Evolutionary conservation across 2,797 vertebrate genomes (phyloP), one percentile per base, ranked within the genome.

Genomic region (Nyctalus aviator): DNA sequence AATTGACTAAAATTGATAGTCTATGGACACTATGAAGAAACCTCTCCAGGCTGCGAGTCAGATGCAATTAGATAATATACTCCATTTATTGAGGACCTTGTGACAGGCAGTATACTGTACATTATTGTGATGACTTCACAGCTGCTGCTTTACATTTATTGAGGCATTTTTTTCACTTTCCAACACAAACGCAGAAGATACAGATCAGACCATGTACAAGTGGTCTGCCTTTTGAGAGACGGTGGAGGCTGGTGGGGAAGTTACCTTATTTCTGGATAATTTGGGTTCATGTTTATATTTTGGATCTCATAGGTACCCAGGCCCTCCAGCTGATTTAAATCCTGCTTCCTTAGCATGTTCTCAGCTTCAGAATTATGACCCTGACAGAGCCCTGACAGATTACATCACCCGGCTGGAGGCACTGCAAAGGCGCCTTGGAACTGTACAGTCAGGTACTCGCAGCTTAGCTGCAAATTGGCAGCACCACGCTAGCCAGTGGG

Each of bases 341-440:
- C 98, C 98, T 0, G 98, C 98, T 8, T 97, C 98, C 18, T 98
- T 99, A 66, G 92, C 98, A 53, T 99, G 99, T 91, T 99, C 99
- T 89, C 99, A 99, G 83, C 99, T 99, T 95, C 99, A 99, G 98
- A 99, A 98, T 98, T 99, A 99, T 1, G 99, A 99, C 91, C 99
- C 99, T 0, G 99, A 99, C 92, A 98, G 99, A 92, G 99, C 99
- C 27, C 98, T 99, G 89, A 99, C 99, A 0, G 99, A 99, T 98
- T 99, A 99, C 94, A 99, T 99, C 98, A 98, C 98, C 50, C 98
- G 99, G 18, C 98, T 99, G 95, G 99, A 99, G 97, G 99, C 99
- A 0, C 98, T 99, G 62, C 99, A 99, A 96, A 98, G 99, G 97
- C 97, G 99, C 69, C 99, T 99, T 10, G 99, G 99, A 84, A 99